Conservation (phyloP, 2,113 vertebrate genomes). For the Caloenas nicobarica region DNA sequence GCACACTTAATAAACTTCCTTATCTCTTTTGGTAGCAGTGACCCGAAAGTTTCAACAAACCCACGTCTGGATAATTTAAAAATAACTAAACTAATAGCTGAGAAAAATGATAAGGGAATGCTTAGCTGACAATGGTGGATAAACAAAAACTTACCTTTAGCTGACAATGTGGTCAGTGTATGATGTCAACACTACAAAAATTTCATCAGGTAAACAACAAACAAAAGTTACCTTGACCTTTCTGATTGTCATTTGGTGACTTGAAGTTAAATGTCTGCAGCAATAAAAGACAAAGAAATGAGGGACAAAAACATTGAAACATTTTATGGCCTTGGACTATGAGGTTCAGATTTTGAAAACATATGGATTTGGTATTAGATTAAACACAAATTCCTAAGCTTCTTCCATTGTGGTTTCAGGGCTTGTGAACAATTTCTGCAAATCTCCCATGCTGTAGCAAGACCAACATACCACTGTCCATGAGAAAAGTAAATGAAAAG, state of each 20-base stretch:
- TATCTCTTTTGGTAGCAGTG: slow-evolving; percentile 70
- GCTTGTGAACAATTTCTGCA: not conserved
- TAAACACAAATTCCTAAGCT: not conserved
- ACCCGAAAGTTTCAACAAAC: slow-evolving; percentile 64
- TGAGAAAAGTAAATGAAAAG: not conserved
- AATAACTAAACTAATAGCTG: slow-evolving; percentile 27
- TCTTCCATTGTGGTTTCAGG: not conserved
- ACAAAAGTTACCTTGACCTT: not conserved
- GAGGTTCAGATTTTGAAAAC: not conserved
- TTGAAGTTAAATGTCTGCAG: not conserved
- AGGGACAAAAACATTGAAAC: not conserved
- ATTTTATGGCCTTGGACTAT: not conserved
- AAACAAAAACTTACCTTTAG: slow-evolving; percentile 53
- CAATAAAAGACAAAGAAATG: not conserved
- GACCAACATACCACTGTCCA: not conserved
- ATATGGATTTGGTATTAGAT: not conserved
- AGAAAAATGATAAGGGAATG: slow-evolving; percentile 43
- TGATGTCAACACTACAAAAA: slow-evolving; percentile 11
- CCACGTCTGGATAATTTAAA: slow-evolving; percentile 58
- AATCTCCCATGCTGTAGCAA: not conserved
- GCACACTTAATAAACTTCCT: slow-evolving; percentile 70
- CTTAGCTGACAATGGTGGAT: slow-evolving; percentile 20
- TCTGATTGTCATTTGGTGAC: not conserved
- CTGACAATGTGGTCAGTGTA: not conserved
- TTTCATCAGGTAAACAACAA: not conserved